Conservation (phyloP, 2,113 vertebrate genomes). For the Lanius ludovicianus region DNA sequence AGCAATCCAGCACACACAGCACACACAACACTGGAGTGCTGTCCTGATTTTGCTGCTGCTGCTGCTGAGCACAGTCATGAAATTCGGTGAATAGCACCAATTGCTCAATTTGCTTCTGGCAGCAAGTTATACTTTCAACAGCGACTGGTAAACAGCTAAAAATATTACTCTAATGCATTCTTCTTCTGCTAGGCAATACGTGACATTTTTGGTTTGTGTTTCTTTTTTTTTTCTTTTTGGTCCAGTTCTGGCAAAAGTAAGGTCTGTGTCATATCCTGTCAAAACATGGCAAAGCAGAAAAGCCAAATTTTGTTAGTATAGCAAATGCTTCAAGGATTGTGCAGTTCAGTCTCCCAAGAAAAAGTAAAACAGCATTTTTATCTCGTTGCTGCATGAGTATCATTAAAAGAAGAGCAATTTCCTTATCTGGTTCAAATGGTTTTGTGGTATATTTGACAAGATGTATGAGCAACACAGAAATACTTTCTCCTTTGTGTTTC, state of each 20-base stretch:
- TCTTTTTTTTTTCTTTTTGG: background rate
- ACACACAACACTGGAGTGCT: rapidly evolving
- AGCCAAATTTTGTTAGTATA: background rate
- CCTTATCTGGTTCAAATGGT: background rate
- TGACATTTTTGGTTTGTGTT: background rate
- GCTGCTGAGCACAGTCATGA: background rate
- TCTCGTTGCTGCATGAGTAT: background rate
- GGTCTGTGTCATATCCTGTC: slow-evolving; percentile 35
- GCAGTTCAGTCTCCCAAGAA: background rate
- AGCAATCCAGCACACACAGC: background rate
- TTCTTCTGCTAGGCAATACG: background rate
- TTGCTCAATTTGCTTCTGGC: slow-evolving; percentile 35
- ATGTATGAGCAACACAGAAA: background rate
- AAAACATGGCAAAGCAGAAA: background rate
- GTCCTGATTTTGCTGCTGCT: background rate
- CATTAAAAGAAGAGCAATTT: background rate
- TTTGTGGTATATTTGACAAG: background rate
- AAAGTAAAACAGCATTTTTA: background rate
- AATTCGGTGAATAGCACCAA: background rate
- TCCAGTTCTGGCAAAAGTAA: background rate
- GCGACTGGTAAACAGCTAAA: slow-evolving; percentile 30
- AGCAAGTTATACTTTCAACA: background rate
- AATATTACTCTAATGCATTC: slow-evolving; percentile 33
- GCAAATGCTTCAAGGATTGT: background rate
- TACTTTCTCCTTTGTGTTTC: background rate